Evolutionary conservation across 2,888 invertebrate genomes (phyloP).

Genomic region (Cheilosia urbana): DNA sequence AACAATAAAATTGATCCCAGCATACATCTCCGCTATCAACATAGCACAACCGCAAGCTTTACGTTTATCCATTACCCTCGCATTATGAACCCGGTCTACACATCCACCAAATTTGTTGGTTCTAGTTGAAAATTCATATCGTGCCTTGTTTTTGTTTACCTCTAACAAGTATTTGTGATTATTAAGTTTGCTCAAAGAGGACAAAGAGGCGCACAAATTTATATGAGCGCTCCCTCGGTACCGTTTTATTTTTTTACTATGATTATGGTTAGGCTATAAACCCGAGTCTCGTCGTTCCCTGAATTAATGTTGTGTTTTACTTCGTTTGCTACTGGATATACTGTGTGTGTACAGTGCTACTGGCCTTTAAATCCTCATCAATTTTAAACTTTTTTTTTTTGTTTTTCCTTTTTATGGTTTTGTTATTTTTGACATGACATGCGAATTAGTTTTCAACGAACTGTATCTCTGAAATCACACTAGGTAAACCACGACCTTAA

Average conservation of each 20-base stretch:
- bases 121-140: conserved; percentile 68
- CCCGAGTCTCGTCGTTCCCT: conserved; percentile 16
- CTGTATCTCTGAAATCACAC: conserved; percentile 40
- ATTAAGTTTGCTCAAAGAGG: conserved; percentile 55
- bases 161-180: conserved; percentile 68
- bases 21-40: conserved; percentile 60
- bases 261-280: conserved; percentile 40
- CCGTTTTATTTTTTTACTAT: conserved; percentile 59
- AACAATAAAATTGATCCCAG: conserved; percentile 66
- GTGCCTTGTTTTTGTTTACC: conserved; percentile 64
- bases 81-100: conserved; percentile 39
- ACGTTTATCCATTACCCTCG: conserved; percentile 54
- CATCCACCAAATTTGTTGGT: conserved; percentile 60
- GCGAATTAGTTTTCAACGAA: conserved; percentile 1
- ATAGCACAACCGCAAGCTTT: conserved; percentile 63
- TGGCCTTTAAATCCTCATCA: not conserved
- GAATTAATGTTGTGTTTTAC: conserved; percentile 15
- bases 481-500: conserved; percentile 41
- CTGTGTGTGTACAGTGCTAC: not conserved
- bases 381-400: not conserved
- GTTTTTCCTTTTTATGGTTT: conserved; percentile 14
- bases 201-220: conserved; percentile 40
- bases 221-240: conserved; percentile 28
- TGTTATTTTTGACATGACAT: not conserved
- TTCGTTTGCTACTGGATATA: not conserved